Base-by-base conservation (phyloP, 2,888 invertebrate species). In the Diarsia dahlii region DNA sequence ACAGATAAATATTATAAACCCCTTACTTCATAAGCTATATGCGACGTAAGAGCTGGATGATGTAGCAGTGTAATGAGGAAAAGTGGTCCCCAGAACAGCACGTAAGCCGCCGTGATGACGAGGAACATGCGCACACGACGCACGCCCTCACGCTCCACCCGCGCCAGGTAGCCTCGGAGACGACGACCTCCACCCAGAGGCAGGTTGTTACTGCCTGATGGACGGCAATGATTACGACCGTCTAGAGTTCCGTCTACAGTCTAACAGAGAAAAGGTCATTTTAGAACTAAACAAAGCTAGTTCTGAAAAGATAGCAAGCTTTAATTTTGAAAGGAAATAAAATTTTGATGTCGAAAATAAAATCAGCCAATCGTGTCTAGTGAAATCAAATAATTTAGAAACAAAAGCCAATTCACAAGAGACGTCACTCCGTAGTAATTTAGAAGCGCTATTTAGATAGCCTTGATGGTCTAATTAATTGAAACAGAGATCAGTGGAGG, bases 21-120 rank as follows among this genome's bases (percentile, higher is more conserved):
- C 87, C 91, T 90, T 84, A 98, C 98, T 97, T 98, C 98, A 94
- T 98, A 98, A 82, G 98, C 98, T 83, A 98, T 97, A 85, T 97
- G 97, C 85, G 97, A 97, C 66, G 98, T 98, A 84, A 98, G 96
- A 68, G 98, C 96, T 6, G 98, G 98, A 91, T 98, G 98, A 92
- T 98, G 98, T 73, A 98, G 97, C 82, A 99, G 96, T 3, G 98
- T 99, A 87, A 99, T 98, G 87, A 99, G 97, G 95, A 99, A 99
- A 82, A 99, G 96, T 20, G 99, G 99, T 82, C 99, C 98, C 99
- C 99, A 99, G 95, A 99, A 99, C 71, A 99, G 96, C 63, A 98
- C 97, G 94, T 99, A 99, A 48, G 98, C 98, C 0, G 98, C 98
- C 0, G 98, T 98, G 91, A 98, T 98, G 89, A 98, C 98, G 80